These are phyloP conservation scores for Ectemnius cavifrons DNA, from an alignment of 2,888 invertebrate genomes.

Conservation along the genomic window DNA sequence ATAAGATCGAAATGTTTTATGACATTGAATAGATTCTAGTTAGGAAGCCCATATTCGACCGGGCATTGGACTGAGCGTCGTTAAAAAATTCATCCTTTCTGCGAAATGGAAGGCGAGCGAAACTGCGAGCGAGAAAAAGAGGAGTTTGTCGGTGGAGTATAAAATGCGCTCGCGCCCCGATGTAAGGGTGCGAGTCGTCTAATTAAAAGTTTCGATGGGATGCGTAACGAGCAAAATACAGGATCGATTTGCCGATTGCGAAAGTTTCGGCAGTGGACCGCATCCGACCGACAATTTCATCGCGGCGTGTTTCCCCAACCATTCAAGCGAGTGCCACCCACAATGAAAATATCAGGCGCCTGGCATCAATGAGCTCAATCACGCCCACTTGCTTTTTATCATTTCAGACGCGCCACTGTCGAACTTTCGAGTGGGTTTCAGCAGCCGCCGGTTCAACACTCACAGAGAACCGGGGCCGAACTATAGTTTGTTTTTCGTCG, in stretches of 20 bases:
- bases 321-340: constrained; percentile 1
- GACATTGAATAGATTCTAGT: constrained; percentile 8
- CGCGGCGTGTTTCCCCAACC: constrained; percentile 27
- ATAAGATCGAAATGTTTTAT: too few relatives aligned
- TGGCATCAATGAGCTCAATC: constrained; percentile 42
- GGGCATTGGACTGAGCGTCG: constrained; percentile 1
- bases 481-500: not conserved
- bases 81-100: constrained; percentile 19
- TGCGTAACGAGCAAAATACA: constrained; percentile 26
- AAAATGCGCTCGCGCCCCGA: not conserved
- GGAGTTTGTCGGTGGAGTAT: not conserved
- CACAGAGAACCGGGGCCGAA: constrained; percentile 3
- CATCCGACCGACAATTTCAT: constrained; percentile 30
- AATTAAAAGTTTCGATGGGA: constrained; percentile 33
- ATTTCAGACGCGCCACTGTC: constrained; percentile 10
- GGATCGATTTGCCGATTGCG: not conserved
- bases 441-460: constrained; percentile 17
- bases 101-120: not conserved
- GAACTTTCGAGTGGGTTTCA: constrained; percentile 33
- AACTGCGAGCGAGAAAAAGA: constrained; percentile 1
- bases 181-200: not conserved
- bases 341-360: constrained; percentile 27
- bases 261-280: constrained; percentile 20
- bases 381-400: constrained; percentile 33
- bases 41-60: not conserved